These are phyloP conservation scores for Falco biarmicus DNA, from an alignment of 2,797 vertebrate genomes.

Conservation along the genomic window DNA sequence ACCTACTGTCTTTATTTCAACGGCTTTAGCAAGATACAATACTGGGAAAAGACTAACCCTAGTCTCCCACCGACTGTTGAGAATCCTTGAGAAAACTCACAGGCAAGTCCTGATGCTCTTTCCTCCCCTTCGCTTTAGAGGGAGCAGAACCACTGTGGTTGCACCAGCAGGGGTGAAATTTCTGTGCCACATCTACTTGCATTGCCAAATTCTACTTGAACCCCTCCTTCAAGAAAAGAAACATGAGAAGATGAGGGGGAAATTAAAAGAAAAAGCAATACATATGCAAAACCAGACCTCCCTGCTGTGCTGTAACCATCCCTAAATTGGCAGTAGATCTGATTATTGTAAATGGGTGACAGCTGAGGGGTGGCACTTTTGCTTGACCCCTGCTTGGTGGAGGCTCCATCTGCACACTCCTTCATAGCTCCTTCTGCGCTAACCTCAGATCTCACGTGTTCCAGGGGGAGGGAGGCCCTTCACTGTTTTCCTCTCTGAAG, in stretches of 20 bases:
- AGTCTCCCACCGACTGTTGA: background rate
- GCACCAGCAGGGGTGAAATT: background rate
- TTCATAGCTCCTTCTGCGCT: background rate
- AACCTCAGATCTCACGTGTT: rapidly evolving
- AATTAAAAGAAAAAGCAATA: background rate
- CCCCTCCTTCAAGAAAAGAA: background rate
- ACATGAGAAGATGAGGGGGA: background rate
- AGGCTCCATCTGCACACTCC: background rate
- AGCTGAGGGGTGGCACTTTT: background rate
- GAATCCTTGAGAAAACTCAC: background rate
- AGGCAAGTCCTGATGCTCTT: background rate
- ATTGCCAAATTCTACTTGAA: background rate
- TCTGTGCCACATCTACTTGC: rapidly evolving
- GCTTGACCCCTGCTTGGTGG: background rate
- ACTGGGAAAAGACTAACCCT: background rate
- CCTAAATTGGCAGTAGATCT: background rate
- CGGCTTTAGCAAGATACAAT: background rate
- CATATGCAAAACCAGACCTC: background rate
- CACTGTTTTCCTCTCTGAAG: background rate
- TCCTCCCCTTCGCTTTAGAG: background rate
- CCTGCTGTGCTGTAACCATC: background rate
- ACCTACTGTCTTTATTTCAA: background rate
- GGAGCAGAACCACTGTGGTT: background rate
- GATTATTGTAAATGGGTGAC: background rate
- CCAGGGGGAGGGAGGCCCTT: background rate